A percentile compares a stretch with the other conserved stretches of the same genome.
These are phyloP conservation scores for Hapalemur alaotrensis DNA, from an alignment of 2,797 vertebrate species.

Conservation along the genomic window DNA sequence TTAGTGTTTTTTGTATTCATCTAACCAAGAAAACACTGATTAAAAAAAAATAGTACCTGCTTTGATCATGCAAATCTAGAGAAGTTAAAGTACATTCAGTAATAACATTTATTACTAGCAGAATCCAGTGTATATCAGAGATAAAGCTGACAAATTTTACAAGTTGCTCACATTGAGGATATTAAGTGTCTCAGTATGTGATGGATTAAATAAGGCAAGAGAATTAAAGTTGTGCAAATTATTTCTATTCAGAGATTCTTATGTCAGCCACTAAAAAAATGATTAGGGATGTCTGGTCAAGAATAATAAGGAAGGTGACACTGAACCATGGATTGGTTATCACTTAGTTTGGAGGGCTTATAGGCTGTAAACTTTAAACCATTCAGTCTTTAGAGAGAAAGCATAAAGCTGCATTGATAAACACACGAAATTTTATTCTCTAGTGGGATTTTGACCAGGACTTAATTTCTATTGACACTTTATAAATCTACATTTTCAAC, in stretches of 20 bases:
- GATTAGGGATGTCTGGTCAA: constrained; percentile 7
- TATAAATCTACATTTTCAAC: neutral
- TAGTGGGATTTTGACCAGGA: neutral
- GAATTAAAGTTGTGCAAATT: constrained; percentile 33
- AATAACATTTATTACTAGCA: neutral
- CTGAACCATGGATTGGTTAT: neutral
- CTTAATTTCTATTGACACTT: neutral
- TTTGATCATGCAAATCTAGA: constrained; percentile 38
- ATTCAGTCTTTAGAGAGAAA: neutral
- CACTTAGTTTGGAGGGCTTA: neutral
- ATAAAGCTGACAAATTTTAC: constrained; percentile 30
- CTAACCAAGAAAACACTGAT: neutral
- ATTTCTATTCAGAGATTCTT: constrained; percentile 45
- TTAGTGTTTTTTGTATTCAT: neutral
- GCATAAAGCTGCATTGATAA: neutral
- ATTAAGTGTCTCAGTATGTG: neutral
- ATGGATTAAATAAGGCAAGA: neutral
- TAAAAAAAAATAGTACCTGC: constrained; percentile 45
- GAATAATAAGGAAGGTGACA: neutral
- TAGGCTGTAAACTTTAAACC: neutral
- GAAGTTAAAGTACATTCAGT: constrained; percentile 6
- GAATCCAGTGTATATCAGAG: constrained; percentile 8
- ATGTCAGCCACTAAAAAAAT: neutral
- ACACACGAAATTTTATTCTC: neutral
- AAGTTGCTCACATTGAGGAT: neutral